Evolutionary conservation across 37 sponge, comb jelly and placozoan genomes (phyloP).

Genomic region (Petrosia ficiformis): DNA sequence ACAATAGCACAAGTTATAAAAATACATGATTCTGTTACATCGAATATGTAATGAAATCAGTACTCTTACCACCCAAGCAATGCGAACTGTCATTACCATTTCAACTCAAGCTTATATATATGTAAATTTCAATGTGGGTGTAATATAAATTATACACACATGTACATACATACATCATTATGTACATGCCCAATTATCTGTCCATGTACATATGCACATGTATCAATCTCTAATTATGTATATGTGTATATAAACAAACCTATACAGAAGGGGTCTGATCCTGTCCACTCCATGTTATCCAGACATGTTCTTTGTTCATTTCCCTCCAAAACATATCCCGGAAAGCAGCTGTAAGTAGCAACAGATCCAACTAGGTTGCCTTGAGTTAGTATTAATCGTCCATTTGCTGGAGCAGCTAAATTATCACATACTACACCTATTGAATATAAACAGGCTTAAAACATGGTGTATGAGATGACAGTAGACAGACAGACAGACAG

Average conservation of each 20-base stretch:
- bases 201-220: too few relatives aligned
- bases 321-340: slow-evolving; percentile 25
- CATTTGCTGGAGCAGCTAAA: slow-evolving; percentile 19
- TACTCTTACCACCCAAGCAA: too few relatives aligned
- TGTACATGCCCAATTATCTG: too few relatives aligned
- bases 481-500: background rate
- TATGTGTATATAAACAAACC: slow-evolving; percentile 22
- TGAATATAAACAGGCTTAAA: background rate
- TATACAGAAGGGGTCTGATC: slow-evolving; percentile 33
- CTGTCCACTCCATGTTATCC: slow-evolving; percentile 39
- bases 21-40: too few relatives aligned
- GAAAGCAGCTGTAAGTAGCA: slow-evolving; percentile 42
- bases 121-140: too few relatives aligned
- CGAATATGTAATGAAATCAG: too few relatives aligned
- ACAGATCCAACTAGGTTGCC: slow-evolving; percentile 16
- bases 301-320: slow-evolving; percentile 9
- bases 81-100: too few relatives aligned
- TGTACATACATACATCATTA: too few relatives aligned
- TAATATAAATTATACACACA: too few relatives aligned
- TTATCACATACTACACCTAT: slow-evolving; percentile 15
- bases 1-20: too few relatives aligned
- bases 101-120: too few relatives aligned
- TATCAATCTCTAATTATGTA: too few relatives aligned
- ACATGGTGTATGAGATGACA: background rate
- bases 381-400: slow-evolving; percentile 9